A percentile compares a stretch with the other conserved stretches of the same genome.
Evolutionary conservation across 1,140 invertebrate species (phyloP).

Genomic region (Platorchestia sp.): DNA sequence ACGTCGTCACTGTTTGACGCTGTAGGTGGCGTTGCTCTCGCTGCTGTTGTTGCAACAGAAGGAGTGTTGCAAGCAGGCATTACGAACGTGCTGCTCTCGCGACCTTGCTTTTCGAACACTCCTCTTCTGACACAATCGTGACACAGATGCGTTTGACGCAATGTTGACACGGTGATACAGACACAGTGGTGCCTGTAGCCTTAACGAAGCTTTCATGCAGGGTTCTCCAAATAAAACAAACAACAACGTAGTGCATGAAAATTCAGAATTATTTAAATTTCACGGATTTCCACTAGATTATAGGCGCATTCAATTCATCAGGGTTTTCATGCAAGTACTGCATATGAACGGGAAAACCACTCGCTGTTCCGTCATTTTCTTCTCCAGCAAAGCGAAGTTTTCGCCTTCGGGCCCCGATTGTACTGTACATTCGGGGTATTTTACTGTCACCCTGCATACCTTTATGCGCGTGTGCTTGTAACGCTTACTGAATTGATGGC

Average conservation of each 20-base stretch:
- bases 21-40: constrained; percentile 1
- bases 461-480: too few species aligned
- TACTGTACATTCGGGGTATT: too few species aligned
- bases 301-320: neutral
- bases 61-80: constrained; percentile 26
- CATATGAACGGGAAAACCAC: neutral
- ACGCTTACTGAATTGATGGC: too few species aligned
- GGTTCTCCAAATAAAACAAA: neutral
- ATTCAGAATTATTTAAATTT: neutral
- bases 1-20: neutral
- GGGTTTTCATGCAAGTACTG: neutral
- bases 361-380: too few species aligned
- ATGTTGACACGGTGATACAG: constrained; percentile 18
- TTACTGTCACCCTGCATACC: too few species aligned
- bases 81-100: neutral
- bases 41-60: constrained; percentile 17
- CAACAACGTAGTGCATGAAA: neutral
- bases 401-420: too few species aligned
- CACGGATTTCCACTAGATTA: too few species aligned
- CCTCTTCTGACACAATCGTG: neutral
- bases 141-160: constrained; percentile 13
- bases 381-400: too few species aligned
- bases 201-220: neutral
- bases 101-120: constrained; percentile 8
- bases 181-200: neutral